Conservation (phyloP, 1,140 invertebrate species). For the Sitodiplosis mosellana region DNA sequence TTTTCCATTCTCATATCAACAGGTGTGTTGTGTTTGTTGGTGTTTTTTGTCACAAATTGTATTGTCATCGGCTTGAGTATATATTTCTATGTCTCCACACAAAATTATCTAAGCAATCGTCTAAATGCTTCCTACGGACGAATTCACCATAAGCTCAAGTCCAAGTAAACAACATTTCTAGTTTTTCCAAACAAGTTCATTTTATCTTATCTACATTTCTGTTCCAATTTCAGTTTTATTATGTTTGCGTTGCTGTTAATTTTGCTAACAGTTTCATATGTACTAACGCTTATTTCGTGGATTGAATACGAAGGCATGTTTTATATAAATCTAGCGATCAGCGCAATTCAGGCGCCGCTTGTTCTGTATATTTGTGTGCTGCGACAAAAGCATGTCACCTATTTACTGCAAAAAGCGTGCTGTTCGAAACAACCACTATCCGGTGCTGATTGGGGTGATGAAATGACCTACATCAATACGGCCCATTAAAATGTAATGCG, state of each 20-base stretch:
- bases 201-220: conserved; percentile 2
- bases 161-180: conserved; percentile 33
- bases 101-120: conserved; percentile 41
- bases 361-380: conserved; percentile 57
- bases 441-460: conserved; percentile 64
- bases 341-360: conserved; percentile 48
- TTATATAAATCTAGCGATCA: conserved; percentile 53
- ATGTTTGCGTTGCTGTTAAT: conserved; percentile 55
- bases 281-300: conserved; percentile 54
- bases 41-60: conserved; percentile 60
- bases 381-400: conserved; percentile 54
- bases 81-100: conserved; percentile 63
- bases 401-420: conserved; percentile 55
- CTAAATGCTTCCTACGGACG: conserved; percentile 56
- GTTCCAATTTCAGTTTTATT: conserved; percentile 42
- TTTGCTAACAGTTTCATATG: conserved; percentile 51
- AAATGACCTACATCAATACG: conserved; percentile 65
- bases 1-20: conserved; percentile 22
- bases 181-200: conserved; percentile 3
- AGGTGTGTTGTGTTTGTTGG: conserved; percentile 59
- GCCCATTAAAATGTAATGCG: conserved; percentile 8
- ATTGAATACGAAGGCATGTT: conserved; percentile 45
- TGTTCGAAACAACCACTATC: conserved; percentile 44
- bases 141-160: conserved; percentile 68
- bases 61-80: conserved; percentile 57